Evolutionary conservation across 2,113 vertebrate species (phyloP).

Genomic region (Rafetus swinhoei): DNA sequence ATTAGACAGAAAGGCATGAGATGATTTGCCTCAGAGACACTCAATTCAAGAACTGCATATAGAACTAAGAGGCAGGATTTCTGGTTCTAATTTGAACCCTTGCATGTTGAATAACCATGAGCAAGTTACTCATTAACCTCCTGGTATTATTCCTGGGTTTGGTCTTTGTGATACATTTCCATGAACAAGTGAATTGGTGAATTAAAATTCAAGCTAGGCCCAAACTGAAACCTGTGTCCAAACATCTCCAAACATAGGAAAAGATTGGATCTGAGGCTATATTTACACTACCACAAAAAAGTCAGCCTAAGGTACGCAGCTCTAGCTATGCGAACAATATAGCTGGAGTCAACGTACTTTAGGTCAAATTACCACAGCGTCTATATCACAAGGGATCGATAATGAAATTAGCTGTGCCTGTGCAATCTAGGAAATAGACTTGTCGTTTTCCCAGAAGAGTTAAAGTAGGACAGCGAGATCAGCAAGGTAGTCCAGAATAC

Average conservation of each 20-base stretch:
- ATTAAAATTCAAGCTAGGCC: not conserved
- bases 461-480: not conserved
- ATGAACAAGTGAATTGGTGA: not conserved
- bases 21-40: not conserved
- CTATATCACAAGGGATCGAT: not conserved
- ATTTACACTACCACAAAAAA: too few species aligned
- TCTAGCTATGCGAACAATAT: too few species aligned
- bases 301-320: too few species aligned
- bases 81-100: not conserved
- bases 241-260: fast-evolving
- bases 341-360: too few species aligned
- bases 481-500: not conserved
- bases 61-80: not conserved
- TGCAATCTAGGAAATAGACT: not conserved
- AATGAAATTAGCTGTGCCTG: not conserved
- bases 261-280: not conserved
- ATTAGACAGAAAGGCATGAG: not conserved
- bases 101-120: too few species aligned
- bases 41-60: not conserved
- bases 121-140: not conserved
- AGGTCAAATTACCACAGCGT: too few species aligned
- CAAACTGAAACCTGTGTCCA: not conserved
- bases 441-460: not conserved
- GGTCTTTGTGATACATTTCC: not conserved
- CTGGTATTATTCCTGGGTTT: not conserved